Evolutionary conservation across 2,113 vertebrate genomes (phyloP).

Genomic region (Melanostigma gelatinosum): DNA sequence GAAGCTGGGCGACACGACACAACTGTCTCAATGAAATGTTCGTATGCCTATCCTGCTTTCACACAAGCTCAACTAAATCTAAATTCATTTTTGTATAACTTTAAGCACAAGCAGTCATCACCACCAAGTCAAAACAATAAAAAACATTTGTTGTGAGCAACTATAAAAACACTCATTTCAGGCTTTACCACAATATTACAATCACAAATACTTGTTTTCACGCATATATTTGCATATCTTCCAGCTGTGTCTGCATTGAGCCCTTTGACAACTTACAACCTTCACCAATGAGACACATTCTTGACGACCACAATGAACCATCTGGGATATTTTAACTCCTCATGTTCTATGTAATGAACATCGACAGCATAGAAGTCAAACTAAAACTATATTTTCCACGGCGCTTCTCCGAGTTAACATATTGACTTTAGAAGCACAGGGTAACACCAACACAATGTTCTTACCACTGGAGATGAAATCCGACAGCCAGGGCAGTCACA

Average conservation of each 20-base stretch:
- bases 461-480: conserved; percentile 99
- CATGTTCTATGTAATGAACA: neutral
- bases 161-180: neutral
- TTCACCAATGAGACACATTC: conserved; percentile 1
- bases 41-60: neutral
- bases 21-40: conserved; percentile 12
- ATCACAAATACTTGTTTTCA: neutral
- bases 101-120: neutral
- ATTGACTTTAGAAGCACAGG: neutral
- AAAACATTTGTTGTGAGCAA: neutral
- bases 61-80: neutral
- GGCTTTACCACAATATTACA: neutral
- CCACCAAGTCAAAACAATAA: neutral
- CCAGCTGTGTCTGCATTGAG: neutral
- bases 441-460: conserved; percentile 63
- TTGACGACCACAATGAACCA: neutral
- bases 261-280: conserved; percentile 7
- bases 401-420: neutral
- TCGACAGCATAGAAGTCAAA: conserved; percentile 2
- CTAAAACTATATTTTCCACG: neutral
- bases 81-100: neutral
- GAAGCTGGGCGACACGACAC: conserved; percentile 15
- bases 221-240: neutral
- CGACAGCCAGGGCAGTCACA: conserved; percentile 99
- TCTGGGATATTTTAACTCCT: neutral